phyloP scores from a whole-genome alignment of 2,888 invertebrate species.

The Drosophila fungiperda region DNA sequence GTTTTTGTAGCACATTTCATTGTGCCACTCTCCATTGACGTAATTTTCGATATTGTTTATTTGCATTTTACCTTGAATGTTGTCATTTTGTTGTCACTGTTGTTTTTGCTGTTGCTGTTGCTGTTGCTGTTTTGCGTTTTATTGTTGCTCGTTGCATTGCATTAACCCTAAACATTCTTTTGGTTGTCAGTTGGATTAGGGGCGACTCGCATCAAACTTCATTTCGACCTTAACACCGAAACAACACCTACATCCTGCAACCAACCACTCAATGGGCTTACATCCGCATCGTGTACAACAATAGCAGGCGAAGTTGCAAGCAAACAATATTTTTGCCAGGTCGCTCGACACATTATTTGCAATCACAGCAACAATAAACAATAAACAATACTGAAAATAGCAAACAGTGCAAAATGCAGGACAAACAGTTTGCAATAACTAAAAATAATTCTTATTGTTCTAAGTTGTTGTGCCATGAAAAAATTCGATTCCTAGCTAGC shows the following conservation, averaged over 20 bases:
- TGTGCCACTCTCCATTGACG: constrained; percentile 28
- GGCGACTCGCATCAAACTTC: constrained; percentile 21
- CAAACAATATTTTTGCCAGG: constrained; percentile 13
- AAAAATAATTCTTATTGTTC: background rate
- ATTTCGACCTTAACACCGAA: constrained; percentile 31
- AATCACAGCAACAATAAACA: background rate
- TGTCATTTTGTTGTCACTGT: constrained; percentile 13
- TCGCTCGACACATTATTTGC: constrained; percentile 3
- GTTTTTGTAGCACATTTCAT: background rate
- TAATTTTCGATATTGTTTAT: constrained; percentile 58
- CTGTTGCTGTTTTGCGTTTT: background rate
- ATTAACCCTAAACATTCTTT: constrained; percentile 4
- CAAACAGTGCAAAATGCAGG: background rate
- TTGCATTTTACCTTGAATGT: constrained; percentile 64
- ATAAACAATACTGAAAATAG: too few species aligned
- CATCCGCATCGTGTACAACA: constrained; percentile 37
- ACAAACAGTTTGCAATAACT: background rate
- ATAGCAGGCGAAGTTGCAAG: constrained; percentile 8
- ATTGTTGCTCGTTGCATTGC: background rate
- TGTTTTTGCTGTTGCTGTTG: constrained; percentile 7
- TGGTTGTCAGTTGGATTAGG: constrained; percentile 12
- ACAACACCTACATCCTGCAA: constrained; percentile 3
- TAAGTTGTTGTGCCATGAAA: background rate
- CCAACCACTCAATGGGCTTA: constrained; percentile 1
- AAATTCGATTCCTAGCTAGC: background rate